Evolutionary conservation across 2,888 invertebrate genomes (phyloP).

Genomic region (Lochmaea capreae): DNA sequence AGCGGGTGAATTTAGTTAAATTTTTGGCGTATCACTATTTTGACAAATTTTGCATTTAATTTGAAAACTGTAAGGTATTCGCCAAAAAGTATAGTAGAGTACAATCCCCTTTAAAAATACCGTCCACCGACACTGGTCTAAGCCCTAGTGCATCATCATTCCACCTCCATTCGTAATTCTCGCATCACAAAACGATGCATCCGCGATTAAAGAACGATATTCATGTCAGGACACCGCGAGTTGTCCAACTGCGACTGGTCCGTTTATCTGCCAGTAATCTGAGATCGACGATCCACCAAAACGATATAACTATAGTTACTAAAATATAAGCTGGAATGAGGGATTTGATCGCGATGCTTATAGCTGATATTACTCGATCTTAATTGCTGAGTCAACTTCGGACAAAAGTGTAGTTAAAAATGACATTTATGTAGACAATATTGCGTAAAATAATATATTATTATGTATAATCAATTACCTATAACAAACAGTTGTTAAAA

Average conservation of each 20-base stretch:
- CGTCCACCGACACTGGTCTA: conserved; percentile 3
- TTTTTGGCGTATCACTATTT: no score
- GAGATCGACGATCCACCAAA: conserved; percentile 42
- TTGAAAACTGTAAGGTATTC: no score
- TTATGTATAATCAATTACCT: no score
- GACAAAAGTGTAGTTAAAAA: not conserved
- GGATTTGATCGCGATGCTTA: conserved; percentile 3
- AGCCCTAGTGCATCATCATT: conserved; percentile 53
- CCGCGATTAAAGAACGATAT: conserved; percentile 58
- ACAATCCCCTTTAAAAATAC: not conserved
- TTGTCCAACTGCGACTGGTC: conserved; percentile 39
- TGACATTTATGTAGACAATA: not conserved
- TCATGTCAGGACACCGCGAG: conserved; percentile 57
- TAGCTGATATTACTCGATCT: not conserved
- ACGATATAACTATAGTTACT: conserved; percentile 10
- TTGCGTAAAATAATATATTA: no score
- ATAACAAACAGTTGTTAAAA: no score
- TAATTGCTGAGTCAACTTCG: not conserved
- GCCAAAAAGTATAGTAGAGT: no score
- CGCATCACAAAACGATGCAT: conserved; percentile 54
- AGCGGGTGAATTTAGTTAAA: no score
- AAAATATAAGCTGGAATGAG: conserved; percentile 24
- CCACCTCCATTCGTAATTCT: conserved; percentile 57
- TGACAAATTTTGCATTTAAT: no score
- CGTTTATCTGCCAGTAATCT: conserved; percentile 47